Evolutionary conservation across 2,888 invertebrate species (phyloP).

Genomic region (Schizotus pectinicornis): DNA sequence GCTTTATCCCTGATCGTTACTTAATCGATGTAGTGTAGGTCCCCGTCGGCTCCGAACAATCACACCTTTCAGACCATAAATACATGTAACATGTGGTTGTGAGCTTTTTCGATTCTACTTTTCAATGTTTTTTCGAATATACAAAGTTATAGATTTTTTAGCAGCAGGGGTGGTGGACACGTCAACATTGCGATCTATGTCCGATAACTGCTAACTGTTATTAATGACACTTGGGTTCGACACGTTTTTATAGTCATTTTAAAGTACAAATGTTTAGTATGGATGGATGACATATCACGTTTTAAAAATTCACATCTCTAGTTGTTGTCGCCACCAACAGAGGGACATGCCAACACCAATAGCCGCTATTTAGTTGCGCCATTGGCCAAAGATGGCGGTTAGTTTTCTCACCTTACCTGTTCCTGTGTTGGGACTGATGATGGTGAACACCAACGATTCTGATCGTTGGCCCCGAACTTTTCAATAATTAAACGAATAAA

Average conservation of each 20-base stretch:
- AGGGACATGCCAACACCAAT: no score
- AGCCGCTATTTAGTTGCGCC: neutral
- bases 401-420: slow-evolving; percentile 11
- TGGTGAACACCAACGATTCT: slow-evolving; percentile 13
- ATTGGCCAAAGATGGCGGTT: slow-evolving; percentile 2
- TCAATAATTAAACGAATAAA: slow-evolving; percentile 55
- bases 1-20: slow-evolving; percentile 34
- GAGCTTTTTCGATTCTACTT: slow-evolving; percentile 49
- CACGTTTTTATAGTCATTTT: slow-evolving; percentile 76
- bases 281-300: slow-evolving; percentile 53
- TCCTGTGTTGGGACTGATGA: slow-evolving; percentile 21
- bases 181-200: no score
- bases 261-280: slow-evolving; percentile 78
- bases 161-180: no score
- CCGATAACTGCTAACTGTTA: slow-evolving; percentile 5
- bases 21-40: slow-evolving; percentile 44
- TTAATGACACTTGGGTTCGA: slow-evolving; percentile 44
- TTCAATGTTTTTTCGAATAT: slow-evolving; percentile 28
- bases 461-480: neutral
- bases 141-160: slow-evolving; percentile 17
- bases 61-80: slow-evolving; percentile 50
- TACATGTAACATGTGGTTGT: slow-evolving; percentile 51
- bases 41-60: slow-evolving; percentile 50
- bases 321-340: slow-evolving; percentile 11
- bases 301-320: slow-evolving; percentile 22